Evolutionary conservation across 2,113 vertebrate genomes (phyloP).

Genomic region (Erythrocercus mccallii): DNA sequence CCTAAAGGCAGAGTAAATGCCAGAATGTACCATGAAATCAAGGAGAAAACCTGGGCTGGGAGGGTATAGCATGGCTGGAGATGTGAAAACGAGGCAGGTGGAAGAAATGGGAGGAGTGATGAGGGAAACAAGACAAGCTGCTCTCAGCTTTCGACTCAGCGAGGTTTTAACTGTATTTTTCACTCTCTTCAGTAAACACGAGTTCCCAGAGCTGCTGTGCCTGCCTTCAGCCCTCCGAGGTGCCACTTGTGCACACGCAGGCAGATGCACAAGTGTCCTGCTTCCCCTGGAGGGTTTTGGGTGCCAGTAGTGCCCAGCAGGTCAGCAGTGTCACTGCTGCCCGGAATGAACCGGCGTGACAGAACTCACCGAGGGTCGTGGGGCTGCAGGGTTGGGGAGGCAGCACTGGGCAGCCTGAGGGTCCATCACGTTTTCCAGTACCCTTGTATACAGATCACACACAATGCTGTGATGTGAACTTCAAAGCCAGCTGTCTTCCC

Average conservation of each 20-base stretch:
- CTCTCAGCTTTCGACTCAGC: neutral
- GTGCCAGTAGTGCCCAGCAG: neutral
- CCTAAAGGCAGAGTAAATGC: neutral
- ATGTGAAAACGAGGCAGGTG: neutral
- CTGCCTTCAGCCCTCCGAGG: fast-evolving
- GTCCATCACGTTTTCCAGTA: neutral
- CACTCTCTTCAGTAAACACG: neutral
- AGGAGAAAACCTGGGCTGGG: neutral
- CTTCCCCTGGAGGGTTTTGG: neutral
- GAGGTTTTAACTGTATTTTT: neutral
- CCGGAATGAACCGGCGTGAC: neutral
- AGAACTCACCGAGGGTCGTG: fast-evolving
- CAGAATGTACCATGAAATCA: neutral
- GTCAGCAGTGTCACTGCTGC: neutral
- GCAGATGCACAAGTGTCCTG: neutral
- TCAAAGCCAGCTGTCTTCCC: neutral
- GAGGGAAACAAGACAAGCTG: neutral
- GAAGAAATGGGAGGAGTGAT: neutral
- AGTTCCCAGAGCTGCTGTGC: neutral
- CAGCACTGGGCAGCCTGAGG: neutral
- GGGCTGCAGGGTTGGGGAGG: neutral
- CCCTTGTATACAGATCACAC: neutral
- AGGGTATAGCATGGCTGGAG: neutral
- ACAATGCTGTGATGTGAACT: neutral
- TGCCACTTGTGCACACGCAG: fast-evolving